Evolutionary conservation across 2,888 invertebrate genomes (phyloP).

Genomic region (Digitonthophagus gazella): DNA sequence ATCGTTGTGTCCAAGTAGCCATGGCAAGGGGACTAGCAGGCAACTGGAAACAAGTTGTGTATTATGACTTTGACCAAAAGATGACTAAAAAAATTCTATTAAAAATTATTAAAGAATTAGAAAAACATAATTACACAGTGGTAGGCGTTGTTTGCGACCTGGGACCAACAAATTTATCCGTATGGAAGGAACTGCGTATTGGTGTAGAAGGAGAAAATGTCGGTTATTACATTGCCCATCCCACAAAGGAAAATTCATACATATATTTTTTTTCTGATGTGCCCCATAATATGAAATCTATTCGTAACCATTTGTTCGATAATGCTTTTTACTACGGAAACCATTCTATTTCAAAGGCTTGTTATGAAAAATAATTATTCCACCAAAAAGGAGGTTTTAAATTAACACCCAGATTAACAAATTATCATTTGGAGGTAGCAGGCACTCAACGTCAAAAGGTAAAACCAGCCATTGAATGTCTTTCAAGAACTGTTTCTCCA

Average conservation of each 20-base stretch:
- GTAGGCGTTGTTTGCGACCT: conserved; percentile 22
- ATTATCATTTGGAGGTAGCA: conserved; percentile 30
- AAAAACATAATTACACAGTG: conserved; percentile 12
- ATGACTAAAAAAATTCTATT: conserved; percentile 20
- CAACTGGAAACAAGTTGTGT: no score
- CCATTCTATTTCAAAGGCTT: no score
- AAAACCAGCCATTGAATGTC: conserved; percentile 26
- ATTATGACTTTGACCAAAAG: conserved; percentile 12
- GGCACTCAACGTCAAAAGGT: conserved; percentile 34
- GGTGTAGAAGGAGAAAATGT: no score
- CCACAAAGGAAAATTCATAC: no score
- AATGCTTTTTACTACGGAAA: no score
- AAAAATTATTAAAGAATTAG: conserved; percentile 14
- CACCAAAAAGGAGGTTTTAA: no score
- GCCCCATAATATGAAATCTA: no score
- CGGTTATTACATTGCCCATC: no score
- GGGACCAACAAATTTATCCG: conserved; percentile 2
- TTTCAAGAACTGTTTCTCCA: not conserved
- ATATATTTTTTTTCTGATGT: no score
- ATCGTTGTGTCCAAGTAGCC: not conserved
- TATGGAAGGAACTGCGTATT: conserved; percentile 18
- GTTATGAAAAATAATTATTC: no score
- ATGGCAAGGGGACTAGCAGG: conserved; percentile 16
- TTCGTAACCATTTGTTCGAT: no score
- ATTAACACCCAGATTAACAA: conserved; percentile 30